Conservation (phyloP, 2,113 vertebrate species). For the Struthio camelus region DNA sequence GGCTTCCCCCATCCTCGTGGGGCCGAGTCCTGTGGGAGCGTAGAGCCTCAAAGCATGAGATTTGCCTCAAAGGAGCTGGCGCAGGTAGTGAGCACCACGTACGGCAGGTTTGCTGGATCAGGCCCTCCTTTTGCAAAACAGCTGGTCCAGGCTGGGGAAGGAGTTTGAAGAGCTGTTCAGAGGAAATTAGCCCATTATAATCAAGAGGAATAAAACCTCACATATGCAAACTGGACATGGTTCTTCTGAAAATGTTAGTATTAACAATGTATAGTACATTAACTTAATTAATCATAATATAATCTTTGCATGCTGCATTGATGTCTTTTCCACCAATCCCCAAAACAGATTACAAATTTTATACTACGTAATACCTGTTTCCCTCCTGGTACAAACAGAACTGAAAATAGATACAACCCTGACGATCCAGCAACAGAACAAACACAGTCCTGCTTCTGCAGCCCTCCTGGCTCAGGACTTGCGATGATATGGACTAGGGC, state of each 20-base stretch:
- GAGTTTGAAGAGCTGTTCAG: background rate
- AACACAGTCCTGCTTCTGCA: background rate
- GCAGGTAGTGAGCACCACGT: rapidly evolving
- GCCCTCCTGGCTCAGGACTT: background rate
- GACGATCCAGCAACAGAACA: background rate
- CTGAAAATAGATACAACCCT: constrained; percentile 4
- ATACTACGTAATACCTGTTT: rapidly evolving
- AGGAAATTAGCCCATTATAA: background rate
- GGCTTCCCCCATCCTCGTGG: background rate
- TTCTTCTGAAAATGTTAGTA: background rate
- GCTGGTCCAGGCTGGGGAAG: background rate
- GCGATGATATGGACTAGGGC: background rate
- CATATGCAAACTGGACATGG: rapidly evolving
- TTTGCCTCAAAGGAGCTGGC: background rate
- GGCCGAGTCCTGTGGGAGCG: background rate
- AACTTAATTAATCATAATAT: background rate
- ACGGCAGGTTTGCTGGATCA: background rate
- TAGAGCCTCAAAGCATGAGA: background rate
- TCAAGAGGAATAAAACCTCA: background rate
- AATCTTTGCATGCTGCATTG: background rate
- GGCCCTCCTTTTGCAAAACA: background rate
- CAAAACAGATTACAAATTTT: background rate
- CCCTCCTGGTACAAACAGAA: background rate
- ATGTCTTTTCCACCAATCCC: background rate
- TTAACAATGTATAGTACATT: background rate